phyloP scores from a whole-genome alignment of 2,797 vertebrate genomes.

The Tachyglossus aculeatus region DNA sequence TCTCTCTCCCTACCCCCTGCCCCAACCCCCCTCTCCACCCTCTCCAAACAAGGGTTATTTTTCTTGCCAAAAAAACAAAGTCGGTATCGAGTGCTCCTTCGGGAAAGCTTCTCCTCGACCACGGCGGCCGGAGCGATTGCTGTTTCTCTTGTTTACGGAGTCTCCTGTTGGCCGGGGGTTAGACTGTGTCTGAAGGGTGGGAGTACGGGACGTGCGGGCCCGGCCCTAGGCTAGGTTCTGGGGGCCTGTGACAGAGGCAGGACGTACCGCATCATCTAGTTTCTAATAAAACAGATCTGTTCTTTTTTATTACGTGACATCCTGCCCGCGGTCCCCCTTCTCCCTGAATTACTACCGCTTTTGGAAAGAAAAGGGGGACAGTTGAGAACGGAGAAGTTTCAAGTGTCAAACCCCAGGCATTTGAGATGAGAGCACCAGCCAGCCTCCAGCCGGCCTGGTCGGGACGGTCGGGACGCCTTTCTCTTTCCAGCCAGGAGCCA shows the following conservation, averaged over 20 bases:
- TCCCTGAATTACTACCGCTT: conserved; percentile 52
- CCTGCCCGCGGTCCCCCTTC: conserved; percentile 28
- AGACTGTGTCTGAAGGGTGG: conserved; percentile 49
- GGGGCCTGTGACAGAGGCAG: conserved; percentile 73
- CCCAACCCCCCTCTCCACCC: neutral
- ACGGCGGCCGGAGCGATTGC: conserved; percentile 14
- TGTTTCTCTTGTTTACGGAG: conserved; percentile 63
- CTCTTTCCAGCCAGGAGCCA: neutral
- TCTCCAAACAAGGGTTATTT: conserved; percentile 78
- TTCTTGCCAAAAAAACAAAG: conserved; percentile 80
- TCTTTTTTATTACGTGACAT: conserved; percentile 61
- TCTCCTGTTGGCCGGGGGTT: conserved; percentile 58
- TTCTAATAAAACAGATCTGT: conserved; percentile 70
- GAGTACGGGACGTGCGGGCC: too few relatives aligned
- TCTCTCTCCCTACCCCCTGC: conserved; percentile 8
- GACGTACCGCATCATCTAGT: conserved; percentile 68
- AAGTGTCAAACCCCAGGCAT: fast-evolving
- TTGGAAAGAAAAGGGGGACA: fast-evolving
- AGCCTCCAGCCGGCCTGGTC: neutral
- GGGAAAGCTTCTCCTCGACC: conserved; percentile 55
- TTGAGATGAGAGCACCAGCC: neutral
- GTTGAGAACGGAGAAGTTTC: neutral
- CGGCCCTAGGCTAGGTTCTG: conserved; percentile 58
- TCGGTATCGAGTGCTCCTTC: conserved; percentile 74
- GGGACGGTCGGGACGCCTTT: neutral